These are phyloP conservation scores for Prenolepis imparis DNA, from an alignment of 2,888 invertebrate species.

Conservation along the genomic window DNA sequence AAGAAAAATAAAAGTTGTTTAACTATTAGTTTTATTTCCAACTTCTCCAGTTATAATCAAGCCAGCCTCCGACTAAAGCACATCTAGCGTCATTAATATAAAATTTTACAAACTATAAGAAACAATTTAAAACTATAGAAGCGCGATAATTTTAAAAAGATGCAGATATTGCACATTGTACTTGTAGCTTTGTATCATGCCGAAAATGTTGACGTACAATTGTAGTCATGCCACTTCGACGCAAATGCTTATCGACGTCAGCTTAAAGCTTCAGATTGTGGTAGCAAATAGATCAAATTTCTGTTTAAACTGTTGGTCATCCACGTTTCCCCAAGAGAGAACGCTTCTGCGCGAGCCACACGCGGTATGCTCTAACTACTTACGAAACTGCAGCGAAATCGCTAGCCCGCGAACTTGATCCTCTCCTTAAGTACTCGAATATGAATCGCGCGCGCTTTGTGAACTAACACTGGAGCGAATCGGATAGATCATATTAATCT, in stretches of 20 bases:
- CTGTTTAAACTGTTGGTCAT: conserved; percentile 75
- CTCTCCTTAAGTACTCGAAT: conserved; percentile 67
- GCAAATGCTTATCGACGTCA: conserved; percentile 62
- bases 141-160: not conserved
- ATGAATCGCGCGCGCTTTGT: conserved; percentile 55
- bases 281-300: conserved; percentile 73
- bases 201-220: conserved; percentile 29
- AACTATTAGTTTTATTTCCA: not conserved
- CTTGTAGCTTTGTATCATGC: not conserved
- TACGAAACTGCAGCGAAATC: conserved; percentile 68
- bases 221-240: not conserved
- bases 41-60: not conserved
- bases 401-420: conserved; percentile 61
- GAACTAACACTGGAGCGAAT: conserved; percentile 41
- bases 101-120: not conserved
- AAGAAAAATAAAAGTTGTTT: not conserved
- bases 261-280: conserved; percentile 58
- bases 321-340: conserved; percentile 58
- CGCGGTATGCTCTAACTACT: conserved; percentile 64
- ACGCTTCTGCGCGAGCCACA: conserved; percentile 25
- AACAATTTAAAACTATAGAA: conserved; percentile 2
- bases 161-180: not conserved
- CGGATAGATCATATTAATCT: conserved; percentile 11
- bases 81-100: not conserved
- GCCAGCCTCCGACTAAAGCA: not conserved